Conservation (phyloP, 2,888 invertebrate genomes). For the Diplazon laetatorius region DNA sequence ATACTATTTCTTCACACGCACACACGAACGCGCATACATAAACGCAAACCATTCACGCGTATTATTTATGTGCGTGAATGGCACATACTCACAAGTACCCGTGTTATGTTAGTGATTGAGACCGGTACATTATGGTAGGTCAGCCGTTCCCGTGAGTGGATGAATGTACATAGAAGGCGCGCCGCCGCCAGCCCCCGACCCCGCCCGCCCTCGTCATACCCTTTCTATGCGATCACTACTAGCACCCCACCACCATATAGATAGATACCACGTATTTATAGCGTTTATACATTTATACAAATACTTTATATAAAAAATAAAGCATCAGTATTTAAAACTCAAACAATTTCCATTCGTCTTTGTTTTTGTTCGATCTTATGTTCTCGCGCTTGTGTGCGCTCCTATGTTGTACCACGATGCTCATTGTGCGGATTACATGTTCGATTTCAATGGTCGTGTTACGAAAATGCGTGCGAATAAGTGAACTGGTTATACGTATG, state of each 20-base stretch:
- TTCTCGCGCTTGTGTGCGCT: too few relatives aligned
- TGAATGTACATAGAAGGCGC: slow-evolving; percentile 82
- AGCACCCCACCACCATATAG: slow-evolving; percentile 82
- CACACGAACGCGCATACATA: slow-evolving; percentile 59
- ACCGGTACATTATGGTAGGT: slow-evolving; percentile 82
- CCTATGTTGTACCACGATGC: too few relatives aligned
- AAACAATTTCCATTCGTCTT: slow-evolving; percentile 42
- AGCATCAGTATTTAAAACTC: slow-evolving; percentile 83
- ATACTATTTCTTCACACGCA: slow-evolving; percentile 67
- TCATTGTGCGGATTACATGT: too few relatives aligned
- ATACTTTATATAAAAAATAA: slow-evolving; percentile 83
- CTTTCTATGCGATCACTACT: slow-evolving; percentile 82
- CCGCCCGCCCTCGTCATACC: slow-evolving; percentile 82
- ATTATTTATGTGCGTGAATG: slow-evolving; percentile 74
- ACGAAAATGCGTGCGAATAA: too few relatives aligned
- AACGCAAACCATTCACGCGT: slow-evolving; percentile 58
- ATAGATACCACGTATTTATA: slow-evolving; percentile 83
- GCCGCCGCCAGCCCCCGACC: slow-evolving; percentile 82
- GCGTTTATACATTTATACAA: slow-evolving; percentile 83
- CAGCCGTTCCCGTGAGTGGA: slow-evolving; percentile 81
- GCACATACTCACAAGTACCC: slow-evolving; percentile 76
- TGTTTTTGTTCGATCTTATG: too few relatives aligned
- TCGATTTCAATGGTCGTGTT: too few relatives aligned
- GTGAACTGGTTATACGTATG: too few relatives aligned
- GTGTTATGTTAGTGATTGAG: slow-evolving; percentile 81